These are phyloP conservation scores for Microctonus brassicae DNA, from an alignment of 2,888 invertebrate genomes.

Conservation along the genomic window DNA sequence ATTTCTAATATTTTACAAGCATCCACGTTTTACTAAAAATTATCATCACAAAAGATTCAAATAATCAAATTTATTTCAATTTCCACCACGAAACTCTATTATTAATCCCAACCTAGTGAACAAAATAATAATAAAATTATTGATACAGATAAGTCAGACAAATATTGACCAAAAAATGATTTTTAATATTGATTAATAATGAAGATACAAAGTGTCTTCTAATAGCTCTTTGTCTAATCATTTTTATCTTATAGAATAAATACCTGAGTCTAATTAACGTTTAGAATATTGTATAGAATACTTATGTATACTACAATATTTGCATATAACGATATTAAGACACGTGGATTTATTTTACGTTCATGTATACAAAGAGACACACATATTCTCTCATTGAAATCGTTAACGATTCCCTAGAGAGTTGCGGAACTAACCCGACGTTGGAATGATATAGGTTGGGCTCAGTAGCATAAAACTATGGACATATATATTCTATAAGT, in stretches of 20 bases:
- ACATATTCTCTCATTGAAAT: neutral
- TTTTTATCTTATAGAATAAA: neutral
- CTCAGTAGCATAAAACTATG: neutral
- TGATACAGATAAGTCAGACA: neutral
- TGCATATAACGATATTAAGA: neutral
- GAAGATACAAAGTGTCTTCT: neutral
- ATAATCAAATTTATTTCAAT: too few species aligned
- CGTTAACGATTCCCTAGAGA: neutral
- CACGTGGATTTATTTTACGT: neutral
- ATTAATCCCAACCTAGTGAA: too few species aligned
- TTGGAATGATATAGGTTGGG: neutral
- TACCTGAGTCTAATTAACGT: neutral
- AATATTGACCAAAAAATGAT: neutral
- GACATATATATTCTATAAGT: neutral
- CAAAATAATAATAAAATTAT: neutral
- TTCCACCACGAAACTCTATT: too few species aligned
- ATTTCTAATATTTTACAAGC: too few species aligned
- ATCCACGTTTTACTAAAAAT: too few species aligned
- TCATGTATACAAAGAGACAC: neutral
- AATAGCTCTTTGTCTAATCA: neutral
- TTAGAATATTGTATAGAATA: neutral
- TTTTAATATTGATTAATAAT: neutral
- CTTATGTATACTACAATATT: neutral
- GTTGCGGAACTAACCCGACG: neutral
- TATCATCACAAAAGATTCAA: too few species aligned